Percentiles rank a stretch among this genome's conserved stretches.
phyloP scores from a whole-genome alignment of 2,888 invertebrate genomes.

The Cantharis nigra region DNA sequence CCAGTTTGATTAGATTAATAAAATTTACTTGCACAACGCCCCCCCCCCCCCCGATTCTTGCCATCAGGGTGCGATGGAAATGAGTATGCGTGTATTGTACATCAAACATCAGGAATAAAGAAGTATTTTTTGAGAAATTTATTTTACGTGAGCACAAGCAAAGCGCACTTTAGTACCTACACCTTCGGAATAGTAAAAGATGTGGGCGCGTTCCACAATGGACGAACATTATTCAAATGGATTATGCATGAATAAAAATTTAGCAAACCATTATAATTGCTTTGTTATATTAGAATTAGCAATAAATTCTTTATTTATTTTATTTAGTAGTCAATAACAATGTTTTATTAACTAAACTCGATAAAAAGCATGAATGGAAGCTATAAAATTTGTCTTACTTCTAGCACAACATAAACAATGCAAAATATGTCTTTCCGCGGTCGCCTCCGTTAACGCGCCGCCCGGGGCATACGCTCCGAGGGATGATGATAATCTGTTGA shows the following conservation, averaged over 20 bases:
- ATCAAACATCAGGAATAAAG: too few relatives aligned
- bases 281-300: constrained; percentile 2
- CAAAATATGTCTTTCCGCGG: not conserved
- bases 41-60: not conserved
- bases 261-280: not conserved
- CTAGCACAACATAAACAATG: not conserved
- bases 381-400: not conserved
- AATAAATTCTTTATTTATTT: not conserved
- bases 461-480: not conserved
- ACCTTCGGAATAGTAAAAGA: constrained; percentile 1
- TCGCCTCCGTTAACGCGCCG: not conserved
- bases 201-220: constrained; percentile 6
- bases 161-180: constrained; percentile 5
- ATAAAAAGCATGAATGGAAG: not conserved
- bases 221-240: constrained; percentile 3
- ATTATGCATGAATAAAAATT: constrained; percentile 5
- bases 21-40: not conserved
- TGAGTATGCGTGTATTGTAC: not conserved
- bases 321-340: not conserved
- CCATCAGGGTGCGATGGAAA: too few relatives aligned
- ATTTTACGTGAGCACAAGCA: not conserved
- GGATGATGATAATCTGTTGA: not conserved
- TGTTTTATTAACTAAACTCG: not conserved
- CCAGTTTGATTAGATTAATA: not conserved
- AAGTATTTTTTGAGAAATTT: not conserved